These are phyloP conservation scores for Pyralis farinalis DNA, from an alignment of 2,888 invertebrate genomes.

Conservation along the genomic window DNA sequence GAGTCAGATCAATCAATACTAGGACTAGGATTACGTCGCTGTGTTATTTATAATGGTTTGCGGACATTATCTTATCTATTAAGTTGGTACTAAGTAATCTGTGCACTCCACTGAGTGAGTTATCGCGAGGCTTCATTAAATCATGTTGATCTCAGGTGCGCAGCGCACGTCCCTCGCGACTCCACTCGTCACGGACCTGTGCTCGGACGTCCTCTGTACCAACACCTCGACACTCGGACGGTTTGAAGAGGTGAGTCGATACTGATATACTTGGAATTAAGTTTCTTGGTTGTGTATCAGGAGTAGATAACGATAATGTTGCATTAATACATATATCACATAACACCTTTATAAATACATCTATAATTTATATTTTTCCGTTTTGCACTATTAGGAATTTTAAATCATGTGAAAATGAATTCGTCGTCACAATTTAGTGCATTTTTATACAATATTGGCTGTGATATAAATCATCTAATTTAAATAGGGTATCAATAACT, in stretches of 20 bases:
- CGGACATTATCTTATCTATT: constrained; percentile 62
- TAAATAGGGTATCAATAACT: too few species aligned
- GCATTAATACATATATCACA: too few species aligned
- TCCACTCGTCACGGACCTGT: constrained; percentile 28
- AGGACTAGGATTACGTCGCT: constrained; percentile 1
- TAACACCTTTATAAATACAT: too few species aligned
- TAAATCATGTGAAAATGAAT: too few species aligned
- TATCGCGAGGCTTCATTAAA: constrained; percentile 38
- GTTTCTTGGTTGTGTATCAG: too few species aligned
- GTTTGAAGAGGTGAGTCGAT: constrained; percentile 43
- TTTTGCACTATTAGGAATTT: too few species aligned
- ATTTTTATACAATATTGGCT: too few species aligned
- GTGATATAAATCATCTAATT: too few species aligned
- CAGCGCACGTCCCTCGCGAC: constrained; percentile 51
- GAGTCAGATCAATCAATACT: constrained; percentile 4
- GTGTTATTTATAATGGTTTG: background rate
- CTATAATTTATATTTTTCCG: too few species aligned
- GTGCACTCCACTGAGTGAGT: constrained; percentile 34
- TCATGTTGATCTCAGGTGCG: constrained; percentile 67
- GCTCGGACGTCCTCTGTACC: constrained; percentile 27
- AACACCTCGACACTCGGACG: constrained; percentile 22
- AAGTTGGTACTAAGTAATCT: constrained; percentile 45
- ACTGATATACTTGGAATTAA: too few species aligned
- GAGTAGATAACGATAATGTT: too few species aligned
- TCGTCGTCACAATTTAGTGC: too few species aligned